Evolutionary conservation across 2,797 vertebrate genomes (phyloP), one percentile per base, ranked within the genome.

Genomic region (Sylvia borin): DNA sequence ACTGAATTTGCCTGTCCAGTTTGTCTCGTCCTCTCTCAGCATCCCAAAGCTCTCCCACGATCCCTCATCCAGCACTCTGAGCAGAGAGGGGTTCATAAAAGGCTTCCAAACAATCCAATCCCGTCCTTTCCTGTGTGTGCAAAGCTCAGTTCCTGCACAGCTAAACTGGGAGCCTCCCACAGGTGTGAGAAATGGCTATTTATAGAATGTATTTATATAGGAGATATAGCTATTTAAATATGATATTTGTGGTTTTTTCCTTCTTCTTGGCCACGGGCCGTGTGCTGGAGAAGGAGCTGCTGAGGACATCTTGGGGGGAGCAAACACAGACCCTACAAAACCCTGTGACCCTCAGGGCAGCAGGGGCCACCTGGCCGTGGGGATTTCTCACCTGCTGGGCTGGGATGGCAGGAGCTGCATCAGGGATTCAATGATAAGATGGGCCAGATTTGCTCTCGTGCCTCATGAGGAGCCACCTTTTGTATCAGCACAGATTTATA

Each of bases 381-480:
- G 31, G 16, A 1, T 19, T 67, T 50, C 45, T 29, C 1, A 25
- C n/a, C 60, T 42, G 40, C 32, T 29, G 58, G 36, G n/a, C 25
- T 62, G 50, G 34, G 6, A 3, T 12, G 38, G 65, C 55, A 51
- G 7, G 22, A 48, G 77, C 73, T 4, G 2, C 5, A 2, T 15
- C 47, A 18, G 50, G 34, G 29, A 10, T 8, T 12, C 17, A 42
- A 0, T 20, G 47, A 24, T 2, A 12, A 58, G 71, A 67, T 0
- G 2, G 15, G 15, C 13, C 27, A 19, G 29, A 20, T 13, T 38
- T 43, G 42, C 21, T 40, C 42, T 9, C 19, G 8, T 55, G 64
- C 17, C 42, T 7, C 42, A 1, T 8, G 11, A 48, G 68, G 31
- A 57, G 8, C 61, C 38, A 45, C 42, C 65, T 54, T 48, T 58